phyloP scores from a whole-genome alignment of 2,888 invertebrate genomes.

The Deilephila porcellus region DNA sequence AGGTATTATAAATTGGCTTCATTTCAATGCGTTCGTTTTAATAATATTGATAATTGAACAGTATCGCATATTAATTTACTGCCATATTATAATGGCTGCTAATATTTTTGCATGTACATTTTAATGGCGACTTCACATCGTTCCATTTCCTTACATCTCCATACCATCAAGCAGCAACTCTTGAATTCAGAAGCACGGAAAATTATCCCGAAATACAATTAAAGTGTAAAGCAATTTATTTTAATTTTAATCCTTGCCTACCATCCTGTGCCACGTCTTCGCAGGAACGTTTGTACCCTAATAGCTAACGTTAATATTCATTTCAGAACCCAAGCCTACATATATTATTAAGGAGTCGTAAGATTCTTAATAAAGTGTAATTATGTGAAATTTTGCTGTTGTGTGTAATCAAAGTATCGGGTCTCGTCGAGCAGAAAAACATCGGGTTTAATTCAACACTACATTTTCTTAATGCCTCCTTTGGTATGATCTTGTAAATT shows the following conservation, averaged over 20 bases:
- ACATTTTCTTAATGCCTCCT: slow-evolving; percentile 18
- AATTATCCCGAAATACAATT: slow-evolving; percentile 84
- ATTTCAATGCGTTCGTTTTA: slow-evolving; percentile 2
- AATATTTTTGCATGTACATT: slow-evolving; percentile 14
- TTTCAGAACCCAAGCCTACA: slow-evolving; percentile 58
- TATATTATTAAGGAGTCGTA: slow-evolving; percentile 57
- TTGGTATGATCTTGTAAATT: slow-evolving; percentile 24
- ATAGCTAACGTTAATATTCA: slow-evolving; percentile 68
- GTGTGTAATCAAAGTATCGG: slow-evolving; percentile 31
- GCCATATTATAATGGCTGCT: neutral
- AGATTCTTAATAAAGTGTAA: slow-evolving; percentile 59
- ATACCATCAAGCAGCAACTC: slow-evolving; percentile 70
- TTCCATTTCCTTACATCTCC: slow-evolving; percentile 58
- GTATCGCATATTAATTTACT: neutral
- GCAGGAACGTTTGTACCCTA: slow-evolving; percentile 57
- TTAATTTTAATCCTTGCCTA: slow-evolving; percentile 78
- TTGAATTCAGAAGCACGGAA: slow-evolving; percentile 82
- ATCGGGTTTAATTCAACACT: slow-evolving; percentile 41
- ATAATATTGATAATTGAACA: slow-evolving; percentile 3
- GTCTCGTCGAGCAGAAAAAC: slow-evolving; percentile 31
- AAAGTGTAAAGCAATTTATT: slow-evolving; percentile 82
- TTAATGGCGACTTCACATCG: slow-evolving; percentile 51
- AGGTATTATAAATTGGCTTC: slow-evolving; percentile 9
- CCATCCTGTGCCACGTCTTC: slow-evolving; percentile 56
- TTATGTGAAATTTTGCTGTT: slow-evolving; percentile 42